Evolutionary conservation across 1,140 invertebrate species (phyloP), one percentile per base, ranked within the genome.

Genomic region (Ericerus pela): DNA sequence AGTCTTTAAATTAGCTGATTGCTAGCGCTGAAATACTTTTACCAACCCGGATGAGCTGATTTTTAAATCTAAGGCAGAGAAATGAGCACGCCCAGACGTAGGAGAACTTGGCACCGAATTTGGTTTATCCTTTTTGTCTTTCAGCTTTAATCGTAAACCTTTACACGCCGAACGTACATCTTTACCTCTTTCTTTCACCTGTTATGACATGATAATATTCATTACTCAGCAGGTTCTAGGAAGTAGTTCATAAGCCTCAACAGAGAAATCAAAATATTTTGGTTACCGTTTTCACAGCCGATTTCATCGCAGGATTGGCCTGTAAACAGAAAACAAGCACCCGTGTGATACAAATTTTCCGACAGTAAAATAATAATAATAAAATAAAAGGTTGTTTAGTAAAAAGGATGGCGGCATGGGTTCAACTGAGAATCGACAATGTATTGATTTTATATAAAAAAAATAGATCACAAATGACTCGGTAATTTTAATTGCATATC

Each of bases 301-400:
- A 82, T 73, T 83, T 85, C 65, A 87, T 74, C 62, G 83, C 83
- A 60, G 85, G 84, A 74, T 87, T 88, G 29, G 84, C 82, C 80
- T 85, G 70, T 55, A 80, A 80, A 53, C 8, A 47, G 20, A 47
- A 47, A 2, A 47, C 8, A 47, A n/a, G n/a, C n/a, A n/a, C n/a
- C n/a, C n/a, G n/a, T n/a, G n/a, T n/a, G n/a, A n/a, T n/a, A n/a
- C n/a, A n/a, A n/a, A n/a, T n/a, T n/a, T n/a, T n/a, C n/a, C n/a
- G n/a, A n/a, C n/a, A n/a, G n/a, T n/a, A n/a, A n/a, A n/a, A n/a
- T n/a, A n/a, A n/a, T n/a, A n/a, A n/a, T n/a, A n/a, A n/a, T n/a
- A n/a, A n/a, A n/a, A n/a, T n/a, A n/a, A n/a, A n/a, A n/a, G n/a
- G n/a, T n/a, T n/a, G n/a, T n/a, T n/a, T n/a, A n/a, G n/a, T n/a